Evolutionary conservation across 2,888 invertebrate genomes (phyloP).

Genomic region (Dioctria linearis): DNA sequence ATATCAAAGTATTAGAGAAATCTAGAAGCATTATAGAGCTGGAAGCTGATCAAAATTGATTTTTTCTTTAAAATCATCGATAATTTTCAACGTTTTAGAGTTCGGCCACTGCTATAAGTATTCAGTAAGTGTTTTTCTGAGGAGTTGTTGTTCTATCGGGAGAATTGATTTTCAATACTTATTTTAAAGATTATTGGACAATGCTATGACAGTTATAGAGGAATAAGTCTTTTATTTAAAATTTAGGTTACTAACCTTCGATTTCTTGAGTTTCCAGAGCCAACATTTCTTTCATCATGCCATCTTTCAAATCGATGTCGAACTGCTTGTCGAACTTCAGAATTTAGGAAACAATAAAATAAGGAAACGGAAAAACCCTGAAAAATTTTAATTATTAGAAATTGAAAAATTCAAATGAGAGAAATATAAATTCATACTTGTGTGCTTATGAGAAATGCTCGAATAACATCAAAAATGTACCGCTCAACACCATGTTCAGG

Average conservation of each 20-base stretch:
- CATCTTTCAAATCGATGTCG: constrained; percentile 87
- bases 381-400: constrained; percentile 32
- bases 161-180: too few species aligned
- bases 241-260: constrained; percentile 64
- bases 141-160: too few species aligned
- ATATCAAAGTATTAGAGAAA: too few species aligned
- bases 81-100: too few species aligned
- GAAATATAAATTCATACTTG: constrained; percentile 77
- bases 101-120: too few species aligned
- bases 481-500: constrained; percentile 83
- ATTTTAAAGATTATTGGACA: too few species aligned
- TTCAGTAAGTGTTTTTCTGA: too few species aligned
- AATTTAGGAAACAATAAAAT: constrained; percentile 94
- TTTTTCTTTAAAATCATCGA: too few species aligned
- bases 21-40: too few species aligned
- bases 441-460: constrained; percentile 88
- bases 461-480: constrained; percentile 82
- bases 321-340: constrained; percentile 89
- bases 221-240: too few species aligned
- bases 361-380: constrained; percentile 92
- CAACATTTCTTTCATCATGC: constrained; percentile 72
- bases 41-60: too few species aligned
- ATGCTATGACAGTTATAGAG: too few species aligned
- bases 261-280: constrained; percentile 66
- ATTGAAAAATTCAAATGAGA: constrained; percentile 4